Conservation (phyloP, 2,797 vertebrate species). For the Rhadinocentrus ornatus region DNA sequence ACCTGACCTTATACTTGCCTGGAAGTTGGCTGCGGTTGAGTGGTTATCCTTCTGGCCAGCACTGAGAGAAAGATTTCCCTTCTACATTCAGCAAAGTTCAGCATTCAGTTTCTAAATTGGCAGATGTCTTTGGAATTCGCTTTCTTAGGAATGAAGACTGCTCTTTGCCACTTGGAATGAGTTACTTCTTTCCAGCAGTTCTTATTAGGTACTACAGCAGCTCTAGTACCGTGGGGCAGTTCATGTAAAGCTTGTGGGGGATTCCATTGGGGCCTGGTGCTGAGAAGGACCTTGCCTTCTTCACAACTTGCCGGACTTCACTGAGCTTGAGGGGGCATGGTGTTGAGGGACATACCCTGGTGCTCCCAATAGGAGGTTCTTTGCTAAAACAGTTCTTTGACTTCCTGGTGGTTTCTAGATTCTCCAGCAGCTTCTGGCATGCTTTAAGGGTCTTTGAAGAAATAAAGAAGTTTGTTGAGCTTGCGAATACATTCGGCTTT, state of each 20-base stretch:
- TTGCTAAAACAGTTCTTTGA: neutral
- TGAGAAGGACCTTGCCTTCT: constrained; percentile 14
- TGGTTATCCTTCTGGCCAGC: too few relatives aligned
- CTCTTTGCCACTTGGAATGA: constrained; percentile 37
- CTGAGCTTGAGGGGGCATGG: neutral
- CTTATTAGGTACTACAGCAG: neutral
- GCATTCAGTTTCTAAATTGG: too few relatives aligned
- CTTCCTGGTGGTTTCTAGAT: neutral
- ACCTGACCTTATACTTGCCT: too few relatives aligned
- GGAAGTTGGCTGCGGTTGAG: neutral
- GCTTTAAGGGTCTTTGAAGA: too few relatives aligned
- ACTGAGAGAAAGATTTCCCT: too few relatives aligned
- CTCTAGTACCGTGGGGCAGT: neutral
- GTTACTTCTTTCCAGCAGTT: neutral
- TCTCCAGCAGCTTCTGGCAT: constrained; percentile 1
- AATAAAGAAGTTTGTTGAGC: too few relatives aligned
- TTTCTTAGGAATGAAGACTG: neutral
- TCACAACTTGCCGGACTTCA: neutral
- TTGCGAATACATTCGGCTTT: too few relatives aligned
- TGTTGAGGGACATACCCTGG: constrained; percentile 26
- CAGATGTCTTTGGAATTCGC: too few relatives aligned
- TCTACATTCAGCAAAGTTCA: too few relatives aligned
- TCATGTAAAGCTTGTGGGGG: constrained; percentile 18
- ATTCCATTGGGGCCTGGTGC: constrained; percentile 10
- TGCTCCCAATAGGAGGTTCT: constrained; percentile 7